Percentiles rank a stretch among this genome's conserved stretches.
Conservation (phyloP, 2,797 vertebrate species). For the Gymnodraco acuticeps region DNA sequence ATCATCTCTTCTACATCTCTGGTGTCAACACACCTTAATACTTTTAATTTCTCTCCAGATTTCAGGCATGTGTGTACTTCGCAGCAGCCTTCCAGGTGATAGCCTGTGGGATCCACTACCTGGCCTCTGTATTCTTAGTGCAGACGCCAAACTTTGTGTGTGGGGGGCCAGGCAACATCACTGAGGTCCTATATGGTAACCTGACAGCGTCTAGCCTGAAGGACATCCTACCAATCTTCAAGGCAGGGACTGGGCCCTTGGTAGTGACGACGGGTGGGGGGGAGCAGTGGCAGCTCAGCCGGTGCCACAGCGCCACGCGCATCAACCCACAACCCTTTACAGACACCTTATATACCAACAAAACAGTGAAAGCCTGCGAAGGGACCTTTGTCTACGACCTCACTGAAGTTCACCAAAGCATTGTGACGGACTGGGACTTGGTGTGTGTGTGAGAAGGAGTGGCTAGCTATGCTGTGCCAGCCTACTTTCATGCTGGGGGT, state of each 20-base stretch:
- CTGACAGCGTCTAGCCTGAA: conserved; percentile 80
- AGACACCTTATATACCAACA: conserved; percentile 87
- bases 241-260: conserved; percentile 74
- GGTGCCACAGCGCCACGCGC: conserved; percentile 85
- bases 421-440: conserved; percentile 93
- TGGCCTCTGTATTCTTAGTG: conserved; percentile 93
- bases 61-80: conserved; percentile 93
- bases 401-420: conserved; percentile 87
- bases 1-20: neutral
- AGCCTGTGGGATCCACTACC: conserved; percentile 95
- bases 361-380: conserved; percentile 80
- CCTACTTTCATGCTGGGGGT: conserved; percentile 95
- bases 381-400: conserved; percentile 88
- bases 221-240: conserved; percentile 84
- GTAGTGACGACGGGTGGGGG: conserved; percentile 86
- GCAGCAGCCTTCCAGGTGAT: conserved; percentile 91
- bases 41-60: conserved; percentile 80
- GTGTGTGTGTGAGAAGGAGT: conserved; percentile 94
- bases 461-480: conserved; percentile 92
- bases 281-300: conserved; percentile 91
- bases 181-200: conserved; percentile 85
- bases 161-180: conserved; percentile 86
- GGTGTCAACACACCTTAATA: neutral
- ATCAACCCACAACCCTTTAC: conserved; percentile 63
- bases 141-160: conserved; percentile 90